Base-by-base conservation (phyloP, 2,113 vertebrate genomes). In the Brachirus orientalis region DNA sequence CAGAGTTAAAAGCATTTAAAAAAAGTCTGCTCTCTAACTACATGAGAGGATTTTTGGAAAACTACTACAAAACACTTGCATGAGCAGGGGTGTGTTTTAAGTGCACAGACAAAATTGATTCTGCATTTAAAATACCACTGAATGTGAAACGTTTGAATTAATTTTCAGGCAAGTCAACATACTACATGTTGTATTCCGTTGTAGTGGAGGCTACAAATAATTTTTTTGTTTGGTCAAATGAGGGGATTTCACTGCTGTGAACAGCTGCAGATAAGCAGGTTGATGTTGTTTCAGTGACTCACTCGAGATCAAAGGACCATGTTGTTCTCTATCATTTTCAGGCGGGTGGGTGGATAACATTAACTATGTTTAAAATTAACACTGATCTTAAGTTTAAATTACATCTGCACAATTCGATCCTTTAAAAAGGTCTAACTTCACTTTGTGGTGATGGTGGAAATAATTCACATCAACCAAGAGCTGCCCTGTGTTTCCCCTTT, bases 1-100 rank as follows among this genome's bases (percentile, higher is more conserved):
- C 80, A 89, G 75, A 52, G 38, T 69, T 85, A 79, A 88, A 91
- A 89, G 77, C 83, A 62, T 85, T 81, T 75, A 77, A 85, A 88
- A 85, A 88, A 88, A 83, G 83, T 46, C 59, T 73, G 67, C 72
- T 82, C 74, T 84, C 76, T 83, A 80, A 80, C 63, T 54, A 53
- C 63, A 84, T 56, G 69, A 87, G 85, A 88, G 86, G 80, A 53
- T 60, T 80, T 74, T 73, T 73, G 56, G 69, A 63, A 71, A 48
- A 22, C 20, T 69, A 28, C 59, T 47, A 55, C 54, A 22, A 77
- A 82, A 72, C 70, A 69, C 63, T 79, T 65, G 56, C 63, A 41
- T 63, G 48, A 17, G 46, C 38, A 38, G 40, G 56, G 14, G n/a
- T 40, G 37, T 65, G 46, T 69, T 28, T 63, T 13, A n/a, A 48